Conservation (phyloP, 2,888 invertebrate genomes). For the Celastrina argiolus region DNA sequence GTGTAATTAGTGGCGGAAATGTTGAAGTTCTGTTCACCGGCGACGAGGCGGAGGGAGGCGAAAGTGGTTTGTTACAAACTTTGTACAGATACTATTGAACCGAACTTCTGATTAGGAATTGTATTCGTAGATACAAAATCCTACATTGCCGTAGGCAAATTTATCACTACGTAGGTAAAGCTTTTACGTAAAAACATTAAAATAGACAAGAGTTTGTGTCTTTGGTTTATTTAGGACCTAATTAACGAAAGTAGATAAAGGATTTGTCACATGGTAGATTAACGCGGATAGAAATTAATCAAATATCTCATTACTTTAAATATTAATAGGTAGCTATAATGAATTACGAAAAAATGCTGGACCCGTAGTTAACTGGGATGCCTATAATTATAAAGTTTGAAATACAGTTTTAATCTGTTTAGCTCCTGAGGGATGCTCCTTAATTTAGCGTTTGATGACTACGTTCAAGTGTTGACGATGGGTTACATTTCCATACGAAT, state of each 20-base stretch:
- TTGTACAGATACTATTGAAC: neutral
- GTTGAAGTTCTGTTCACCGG: constrained; percentile 80
- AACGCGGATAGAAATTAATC: neutral
- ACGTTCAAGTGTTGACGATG: neutral
- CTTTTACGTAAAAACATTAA: too few relatives aligned
- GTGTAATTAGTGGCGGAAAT: constrained; percentile 49
- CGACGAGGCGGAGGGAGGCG: constrained; percentile 72
- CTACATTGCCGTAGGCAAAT: too few relatives aligned
- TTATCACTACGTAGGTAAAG: too few relatives aligned
- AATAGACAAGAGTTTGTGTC: too few relatives aligned
- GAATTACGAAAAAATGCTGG: neutral
- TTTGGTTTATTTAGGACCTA: too few relatives aligned
- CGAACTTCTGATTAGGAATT: neutral
- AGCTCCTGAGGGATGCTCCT: neutral
- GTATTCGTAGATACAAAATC: neutral
- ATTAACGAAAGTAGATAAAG: too few relatives aligned
- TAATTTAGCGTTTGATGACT: constrained; percentile 3
- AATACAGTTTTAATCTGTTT: constrained; percentile 9
- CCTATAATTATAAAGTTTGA: neutral
- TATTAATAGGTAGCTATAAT: neutral
- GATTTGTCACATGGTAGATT: too few relatives aligned
- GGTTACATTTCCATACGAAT: neutral
- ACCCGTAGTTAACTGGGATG: neutral
- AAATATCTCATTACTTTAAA: neutral
- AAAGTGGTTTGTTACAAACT: constrained; percentile 60